Percentiles rank a stretch among this genome's conserved stretches.
Conservation (phyloP, 1,140 invertebrate genomes). For the Daktulosphaira vitifoliae region DNA sequence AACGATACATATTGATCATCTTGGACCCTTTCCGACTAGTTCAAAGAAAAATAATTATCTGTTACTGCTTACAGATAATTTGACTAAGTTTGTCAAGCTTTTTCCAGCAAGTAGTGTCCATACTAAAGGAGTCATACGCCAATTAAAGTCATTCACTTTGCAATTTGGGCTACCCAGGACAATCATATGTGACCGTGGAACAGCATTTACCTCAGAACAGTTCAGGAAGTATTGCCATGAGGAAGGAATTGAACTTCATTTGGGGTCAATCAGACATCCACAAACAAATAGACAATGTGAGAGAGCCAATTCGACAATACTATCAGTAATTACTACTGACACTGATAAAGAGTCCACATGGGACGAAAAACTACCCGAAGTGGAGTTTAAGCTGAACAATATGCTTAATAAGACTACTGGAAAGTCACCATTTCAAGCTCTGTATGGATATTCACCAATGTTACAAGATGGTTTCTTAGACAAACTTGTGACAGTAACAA, state of each 20-base stretch:
- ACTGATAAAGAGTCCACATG: background rate
- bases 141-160: background rate
- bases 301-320: background rate
- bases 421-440: background rate
- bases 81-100: conserved; percentile 14
- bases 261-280: background rate
- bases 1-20: background rate
- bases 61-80: background rate
- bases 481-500: too few relatives aligned
- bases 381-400: background rate
- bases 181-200: background rate
- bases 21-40: background rate
- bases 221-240: background rate
- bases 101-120: background rate
- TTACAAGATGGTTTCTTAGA: background rate
- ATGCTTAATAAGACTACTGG: conserved; percentile 5
- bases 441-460: background rate
- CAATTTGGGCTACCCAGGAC: background rate
- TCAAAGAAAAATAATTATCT: background rate
- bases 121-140: background rate
- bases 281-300: conserved; percentile 18
- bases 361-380: background rate
- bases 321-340: background rate
- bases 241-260: background rate
- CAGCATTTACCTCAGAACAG: background rate